These are phyloP conservation scores for Philantomba maxwellii DNA, from an alignment of 2,113 vertebrate genomes.

Conservation along the genomic window DNA sequence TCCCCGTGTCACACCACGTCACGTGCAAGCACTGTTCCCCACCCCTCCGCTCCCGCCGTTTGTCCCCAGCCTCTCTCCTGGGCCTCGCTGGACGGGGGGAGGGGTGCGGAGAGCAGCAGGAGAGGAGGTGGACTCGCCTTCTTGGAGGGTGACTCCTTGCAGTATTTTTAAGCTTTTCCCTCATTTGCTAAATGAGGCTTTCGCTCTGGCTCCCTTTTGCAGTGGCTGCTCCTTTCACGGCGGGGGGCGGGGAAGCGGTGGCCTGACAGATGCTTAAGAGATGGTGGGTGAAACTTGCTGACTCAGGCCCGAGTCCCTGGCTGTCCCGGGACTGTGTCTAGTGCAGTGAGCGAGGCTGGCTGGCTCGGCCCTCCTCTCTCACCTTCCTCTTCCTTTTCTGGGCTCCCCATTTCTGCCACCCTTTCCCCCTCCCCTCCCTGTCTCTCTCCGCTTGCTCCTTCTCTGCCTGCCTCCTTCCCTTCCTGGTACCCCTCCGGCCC, in stretches of 20 bases:
- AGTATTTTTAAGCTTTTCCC: conserved; percentile 74
- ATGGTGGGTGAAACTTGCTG: conserved; percentile 71
- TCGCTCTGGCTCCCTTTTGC: conserved; percentile 40
- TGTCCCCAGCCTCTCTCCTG: conserved; percentile 9
- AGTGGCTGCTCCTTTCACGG: conserved; percentile 4
- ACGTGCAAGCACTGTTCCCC: background rate
- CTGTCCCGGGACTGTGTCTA: conserved; percentile 71
- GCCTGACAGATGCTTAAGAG: conserved; percentile 74
- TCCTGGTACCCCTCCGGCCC: background rate
- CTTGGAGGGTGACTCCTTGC: conserved; percentile 68
- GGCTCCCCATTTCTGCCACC: background rate
- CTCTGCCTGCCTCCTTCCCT: background rate
- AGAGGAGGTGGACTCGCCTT: conserved; percentile 51
- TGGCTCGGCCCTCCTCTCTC: background rate
- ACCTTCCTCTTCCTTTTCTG: background rate
- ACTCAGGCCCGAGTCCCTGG: conserved; percentile 72
- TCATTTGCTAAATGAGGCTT: conserved; percentile 76
- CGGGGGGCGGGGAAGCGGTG: conserved; percentile 58
- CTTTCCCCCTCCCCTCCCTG: background rate
- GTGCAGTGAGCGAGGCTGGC: conserved; percentile 55
- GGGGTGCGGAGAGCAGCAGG: conserved; percentile 15
- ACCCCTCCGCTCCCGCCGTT: background rate
- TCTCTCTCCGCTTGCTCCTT: background rate
- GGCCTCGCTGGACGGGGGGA: background rate
- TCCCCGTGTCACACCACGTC: background rate